These are phyloP conservation scores for Andrena bicolor DNA, from an alignment of 2,888 invertebrate genomes.

Conservation along the genomic window DNA sequence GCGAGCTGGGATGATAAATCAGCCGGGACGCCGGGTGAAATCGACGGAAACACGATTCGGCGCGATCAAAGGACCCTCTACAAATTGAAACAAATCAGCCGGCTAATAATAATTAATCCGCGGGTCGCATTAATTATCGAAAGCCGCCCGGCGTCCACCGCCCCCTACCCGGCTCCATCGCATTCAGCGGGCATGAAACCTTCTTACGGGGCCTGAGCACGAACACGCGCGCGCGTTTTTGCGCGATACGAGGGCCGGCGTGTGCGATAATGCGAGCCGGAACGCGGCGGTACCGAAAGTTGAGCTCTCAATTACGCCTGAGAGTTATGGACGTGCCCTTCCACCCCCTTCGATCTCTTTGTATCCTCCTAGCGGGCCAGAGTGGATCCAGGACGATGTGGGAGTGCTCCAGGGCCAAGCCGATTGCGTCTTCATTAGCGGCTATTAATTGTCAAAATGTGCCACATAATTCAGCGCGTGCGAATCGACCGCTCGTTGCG, in stretches of 20 bases:
- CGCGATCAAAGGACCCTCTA: constrained; percentile 80
- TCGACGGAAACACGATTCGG: constrained; percentile 81
- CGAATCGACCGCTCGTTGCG: constrained; percentile 36
- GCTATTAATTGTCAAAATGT: constrained; percentile 82
- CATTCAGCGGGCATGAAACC: constrained; percentile 14
- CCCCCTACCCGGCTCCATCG: constrained; percentile 1
- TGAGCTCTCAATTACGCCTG: constrained; percentile 83
- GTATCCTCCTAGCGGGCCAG: constrained; percentile 27
- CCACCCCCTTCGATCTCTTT: constrained; percentile 54
- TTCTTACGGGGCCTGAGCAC: constrained; percentile 41
- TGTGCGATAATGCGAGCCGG: constrained; percentile 56
- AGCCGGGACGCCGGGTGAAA: constrained; percentile 70
- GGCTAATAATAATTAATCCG: constrained; percentile 84
- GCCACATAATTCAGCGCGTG: constrained; percentile 79
- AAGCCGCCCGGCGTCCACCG: constrained; percentile 47
- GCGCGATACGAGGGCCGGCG: constrained; percentile 33
- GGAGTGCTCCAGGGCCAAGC: constrained; percentile 70
- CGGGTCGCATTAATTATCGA: constrained; percentile 80
- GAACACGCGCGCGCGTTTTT: constrained; percentile 49
- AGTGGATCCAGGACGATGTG: constrained; percentile 55
- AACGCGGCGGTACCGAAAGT: constrained; percentile 72
- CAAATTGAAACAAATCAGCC: constrained; percentile 84
- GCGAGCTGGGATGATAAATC: constrained; percentile 66
- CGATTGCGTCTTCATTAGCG: constrained; percentile 83
- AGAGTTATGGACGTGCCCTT: constrained; percentile 78